Evolutionary conservation across 1,140 invertebrate genomes (phyloP), one percentile per base, ranked within the genome.

Genomic region (Drosophila navojoa): DNA sequence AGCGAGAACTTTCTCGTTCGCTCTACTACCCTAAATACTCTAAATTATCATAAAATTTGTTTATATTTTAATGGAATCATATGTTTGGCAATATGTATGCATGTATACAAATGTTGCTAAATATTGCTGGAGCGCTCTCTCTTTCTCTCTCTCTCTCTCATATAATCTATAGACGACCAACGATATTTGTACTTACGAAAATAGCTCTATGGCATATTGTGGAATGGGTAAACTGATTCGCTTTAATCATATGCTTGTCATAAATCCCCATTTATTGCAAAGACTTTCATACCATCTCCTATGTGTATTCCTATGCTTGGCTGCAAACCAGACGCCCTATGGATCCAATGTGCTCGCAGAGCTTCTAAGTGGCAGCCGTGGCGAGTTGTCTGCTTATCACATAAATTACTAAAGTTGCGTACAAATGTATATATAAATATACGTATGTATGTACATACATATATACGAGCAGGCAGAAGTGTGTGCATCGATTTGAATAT

Each of bases 261-360:
- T 73, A 69, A 73, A 73, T 73, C 62, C 27, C 44, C 49, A 9
- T 69, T 74, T 74, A 62, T 69, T 74, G 71, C 44, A 52, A 22
- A 38, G 5, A 62, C 58, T 74, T 70, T 35, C 64, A 70, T 57
- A 74, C 68, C 50, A 67, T 29, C 27, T 49, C 22, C 19, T 59
- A 64, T 64, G 22, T 45, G 47, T 53, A 52, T 44, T 38, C 53
- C 60, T 68, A 53, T n/a, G 45, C 54, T 44, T 19, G 47, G 45
- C 27, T 58, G 40, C 25, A 58, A 16, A 45, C 19, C 40, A 58
- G 42, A 15, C 55, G 55, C 40, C 42, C 47, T 47, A 27, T 59
- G 57, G 35, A 38, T 22, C 57, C 44, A 44, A 63, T 44, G 38
- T 61, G 50, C 35, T 64, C 16, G 52, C 4, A 40, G 13, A n/a